Evolutionary conservation across 2,888 invertebrate genomes (phyloP).

Genomic region (Cerceris rybyensis): DNA sequence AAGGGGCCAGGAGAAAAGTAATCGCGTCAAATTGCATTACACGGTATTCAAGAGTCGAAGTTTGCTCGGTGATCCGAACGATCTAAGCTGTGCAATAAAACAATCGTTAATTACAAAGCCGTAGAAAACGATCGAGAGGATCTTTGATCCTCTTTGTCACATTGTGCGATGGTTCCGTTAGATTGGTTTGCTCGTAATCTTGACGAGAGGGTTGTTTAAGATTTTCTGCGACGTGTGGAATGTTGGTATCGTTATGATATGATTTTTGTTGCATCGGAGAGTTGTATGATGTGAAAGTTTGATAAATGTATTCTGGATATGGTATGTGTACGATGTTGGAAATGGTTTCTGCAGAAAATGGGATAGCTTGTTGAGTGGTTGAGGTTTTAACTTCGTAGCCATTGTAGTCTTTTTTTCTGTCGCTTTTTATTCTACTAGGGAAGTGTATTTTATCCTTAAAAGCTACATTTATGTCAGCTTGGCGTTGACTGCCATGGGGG

Average conservation of each 20-base stretch:
- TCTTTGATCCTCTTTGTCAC: slow-evolving; percentile 36
- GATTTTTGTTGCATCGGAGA: too few species aligned
- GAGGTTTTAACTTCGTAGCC: too few species aligned
- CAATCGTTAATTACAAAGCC: slow-evolving; percentile 54
- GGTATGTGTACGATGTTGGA: too few species aligned
- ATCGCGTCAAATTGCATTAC: slow-evolving; percentile 66
- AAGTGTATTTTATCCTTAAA: not conserved
- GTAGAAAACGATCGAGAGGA: slow-evolving; percentile 8
- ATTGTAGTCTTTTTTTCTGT: too few species aligned
- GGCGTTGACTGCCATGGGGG: too few species aligned
- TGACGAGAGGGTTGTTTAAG: slow-evolving; percentile 8
- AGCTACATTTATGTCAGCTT: not conserved
- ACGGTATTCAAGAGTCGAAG: slow-evolving; percentile 35
- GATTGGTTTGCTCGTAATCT: slow-evolving; percentile 32
- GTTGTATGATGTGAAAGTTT: too few species aligned
- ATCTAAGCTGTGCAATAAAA: slow-evolving; percentile 36
- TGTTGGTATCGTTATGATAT: too few species aligned
- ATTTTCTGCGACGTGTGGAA: too few species aligned
- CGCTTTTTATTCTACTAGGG: not conserved
- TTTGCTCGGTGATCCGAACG: not conserved
- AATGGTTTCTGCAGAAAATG: too few species aligned
- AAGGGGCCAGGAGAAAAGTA: slow-evolving; percentile 38
- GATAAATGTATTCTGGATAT: too few species aligned
- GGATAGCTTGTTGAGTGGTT: too few species aligned
- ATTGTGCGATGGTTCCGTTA: slow-evolving; percentile 27